Evolutionary conservation across 1,140 invertebrate genomes (phyloP).

Genomic region (Elysia chlorotica): DNA sequence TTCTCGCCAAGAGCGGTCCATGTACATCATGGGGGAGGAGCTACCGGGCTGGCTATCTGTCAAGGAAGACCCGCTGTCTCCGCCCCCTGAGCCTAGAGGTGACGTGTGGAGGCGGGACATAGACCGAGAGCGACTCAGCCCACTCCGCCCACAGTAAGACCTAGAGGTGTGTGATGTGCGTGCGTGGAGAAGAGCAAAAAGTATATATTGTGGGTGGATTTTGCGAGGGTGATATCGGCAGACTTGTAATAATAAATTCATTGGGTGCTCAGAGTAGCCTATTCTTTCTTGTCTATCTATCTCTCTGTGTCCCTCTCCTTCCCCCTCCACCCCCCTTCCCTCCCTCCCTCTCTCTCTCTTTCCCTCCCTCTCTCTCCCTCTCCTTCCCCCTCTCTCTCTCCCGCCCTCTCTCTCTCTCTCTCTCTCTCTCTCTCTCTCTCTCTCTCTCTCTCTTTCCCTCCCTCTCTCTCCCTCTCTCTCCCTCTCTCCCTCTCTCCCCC

Average conservation of each 20-base stretch:
- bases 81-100: no score
- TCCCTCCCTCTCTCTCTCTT: neutral
- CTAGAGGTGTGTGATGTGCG: neutral
- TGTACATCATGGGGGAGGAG: no score
- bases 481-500: constrained; percentile 2
- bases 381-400: neutral
- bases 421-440: neutral
- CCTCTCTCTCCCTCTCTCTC: neutral
- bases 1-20: no score
- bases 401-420: neutral
- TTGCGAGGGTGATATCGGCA: neutral
- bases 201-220: no score
- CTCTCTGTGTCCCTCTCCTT: neutral
- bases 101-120: no score
- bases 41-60: no score
- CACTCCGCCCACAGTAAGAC: neutral
- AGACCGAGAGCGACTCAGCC: no score
- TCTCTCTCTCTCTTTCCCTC: neutral
- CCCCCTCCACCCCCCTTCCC: neutral
- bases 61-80: no score
- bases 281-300: neutral
- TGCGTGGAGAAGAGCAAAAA: neutral
- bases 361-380: neutral
- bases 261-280: neutral
- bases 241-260: neutral